Conservation (phyloP, 2,888 invertebrate species). For the Galerucella calmariensis region DNA sequence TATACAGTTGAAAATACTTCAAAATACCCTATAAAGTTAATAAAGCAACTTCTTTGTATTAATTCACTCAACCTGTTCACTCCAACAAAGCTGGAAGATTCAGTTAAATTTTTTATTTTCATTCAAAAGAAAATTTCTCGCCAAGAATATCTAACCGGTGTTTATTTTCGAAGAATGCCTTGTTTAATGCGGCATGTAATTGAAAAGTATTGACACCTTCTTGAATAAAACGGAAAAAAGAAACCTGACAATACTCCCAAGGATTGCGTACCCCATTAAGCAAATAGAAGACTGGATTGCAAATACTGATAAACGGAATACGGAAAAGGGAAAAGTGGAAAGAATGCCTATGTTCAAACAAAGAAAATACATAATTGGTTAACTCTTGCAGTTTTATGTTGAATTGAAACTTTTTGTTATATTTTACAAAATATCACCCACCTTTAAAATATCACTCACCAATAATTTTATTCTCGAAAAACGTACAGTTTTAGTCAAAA, state of each 20-base stretch:
- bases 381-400: constrained; percentile 11
- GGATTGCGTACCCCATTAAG: constrained; percentile 23
- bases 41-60: no score
- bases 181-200: constrained; percentile 41
- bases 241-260: constrained; percentile 16
- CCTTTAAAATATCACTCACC: no score
- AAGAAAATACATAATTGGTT: constrained; percentile 29
- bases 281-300: constrained; percentile 26
- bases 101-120: neutral
- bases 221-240: constrained; percentile 18
- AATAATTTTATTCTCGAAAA: no score
- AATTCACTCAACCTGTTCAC: no score
- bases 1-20: no score
- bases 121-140: constrained; percentile 14
- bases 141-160: neutral
- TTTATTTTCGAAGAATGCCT: constrained; percentile 4
- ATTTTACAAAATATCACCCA: no score
- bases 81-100: no score
- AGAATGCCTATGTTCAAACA: constrained; percentile 17
- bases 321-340: constrained; percentile 16
- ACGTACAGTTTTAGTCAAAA: no score
- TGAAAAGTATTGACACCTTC: constrained; percentile 42
- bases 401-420: no score
- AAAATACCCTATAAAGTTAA: no score
- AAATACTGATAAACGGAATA: constrained; percentile 29